Evolutionary conservation across 2,888 invertebrate genomes (phyloP).

Genomic region (Eupeodes luniger): DNA sequence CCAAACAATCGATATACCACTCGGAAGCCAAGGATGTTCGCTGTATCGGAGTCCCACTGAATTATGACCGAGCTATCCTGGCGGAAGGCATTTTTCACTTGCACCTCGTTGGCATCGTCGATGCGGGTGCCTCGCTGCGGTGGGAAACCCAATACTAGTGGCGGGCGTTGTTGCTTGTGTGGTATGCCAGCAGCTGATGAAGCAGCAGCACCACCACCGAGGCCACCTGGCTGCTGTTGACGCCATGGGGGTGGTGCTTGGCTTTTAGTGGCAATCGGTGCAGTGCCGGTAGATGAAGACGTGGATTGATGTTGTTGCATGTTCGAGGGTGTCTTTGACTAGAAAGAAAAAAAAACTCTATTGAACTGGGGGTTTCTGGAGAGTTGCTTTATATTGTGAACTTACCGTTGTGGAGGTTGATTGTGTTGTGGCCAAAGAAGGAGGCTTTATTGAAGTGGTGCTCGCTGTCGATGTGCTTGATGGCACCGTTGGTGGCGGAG

Average conservation of each 20-base stretch:
- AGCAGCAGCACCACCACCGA: slow-evolving; percentile 61
- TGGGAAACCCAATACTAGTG: slow-evolving; percentile 89
- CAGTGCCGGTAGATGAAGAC: slow-evolving; percentile 80
- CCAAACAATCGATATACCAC: slow-evolving; percentile 96
- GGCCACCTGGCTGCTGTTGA: slow-evolving; percentile 78
- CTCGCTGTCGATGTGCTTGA: slow-evolving; percentile 78
- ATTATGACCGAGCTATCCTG: slow-evolving; percentile 95
- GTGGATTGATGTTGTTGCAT: slow-evolving; percentile 83
- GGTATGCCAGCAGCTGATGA: slow-evolving; percentile 78
- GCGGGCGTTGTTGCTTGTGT: slow-evolving; percentile 87
- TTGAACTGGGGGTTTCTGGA: slow-evolving; percentile 74
- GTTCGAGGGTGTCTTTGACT: slow-evolving; percentile 77
- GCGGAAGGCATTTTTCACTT: slow-evolving; percentile 92
- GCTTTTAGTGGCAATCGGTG: slow-evolving; percentile 73
- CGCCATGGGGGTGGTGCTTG: slow-evolving; percentile 82
- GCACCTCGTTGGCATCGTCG: slow-evolving; percentile 90
- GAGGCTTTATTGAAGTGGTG: slow-evolving; percentile 61
- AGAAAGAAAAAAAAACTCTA: slow-evolving; percentile 57
- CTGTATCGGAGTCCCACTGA: slow-evolving; percentile 95
- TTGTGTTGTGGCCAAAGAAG: slow-evolving; percentile 57
- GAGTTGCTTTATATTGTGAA: slow-evolving; percentile 41
- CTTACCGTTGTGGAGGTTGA: slow-evolving; percentile 57
- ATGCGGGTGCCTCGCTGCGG: slow-evolving; percentile 88
- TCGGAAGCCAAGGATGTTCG: slow-evolving; percentile 94
- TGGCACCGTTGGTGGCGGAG: slow-evolving; percentile 78